Base-by-base conservation (phyloP, 2,888 invertebrate species). In the Nematopogon swammerdamellus region DNA sequence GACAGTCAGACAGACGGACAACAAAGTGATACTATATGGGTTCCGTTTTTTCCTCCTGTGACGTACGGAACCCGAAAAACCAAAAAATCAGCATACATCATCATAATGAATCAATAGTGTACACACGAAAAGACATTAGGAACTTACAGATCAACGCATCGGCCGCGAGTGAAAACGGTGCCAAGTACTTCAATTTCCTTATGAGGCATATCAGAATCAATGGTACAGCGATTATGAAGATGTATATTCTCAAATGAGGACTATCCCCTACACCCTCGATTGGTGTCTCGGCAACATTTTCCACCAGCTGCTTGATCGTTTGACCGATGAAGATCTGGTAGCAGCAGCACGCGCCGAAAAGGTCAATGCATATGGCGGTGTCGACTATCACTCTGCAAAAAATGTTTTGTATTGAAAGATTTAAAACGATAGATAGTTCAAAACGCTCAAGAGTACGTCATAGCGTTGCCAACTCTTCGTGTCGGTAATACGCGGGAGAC, bases 101-200 rank as follows among this genome's bases (percentile, higher is more conserved):
- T 4, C 5, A 3, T 14, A 18, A 18, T 18, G 10, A 45, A 46
- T 14, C n/a, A n/a, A n/a, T n/a, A n/a, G n/a, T n/a, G n/a, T n/a
- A n/a, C n/a, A n/a, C n/a, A n/a, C n/a, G n/a, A n/a, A n/a, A n/a
- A n/a, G n/a, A n/a, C n/a, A n/a, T n/a, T n/a, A n/a, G n/a, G 5
- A 29, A 64, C 71, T 59, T 50, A 77, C 77, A 71, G 52, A 79
- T 75, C 56, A 79, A 75, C 0, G 64, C 56, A 52, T 73, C 68
- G 1, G 72, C 68, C 6, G 64, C 2, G 2, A 74, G 47, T 0
- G 71, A 63, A 18, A 70, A 64, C 0, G 68, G 68, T 0, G 72
- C 72, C 47, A 75, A 51, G 48, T 62, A 62, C 48, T 71, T 73
- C 3, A 74, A 51, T 17, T 60, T 70, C 16, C 63, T 63, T 45